Base-by-base conservation (phyloP, 2,113 vertebrate genomes). In the Indicator indicator region DNA sequence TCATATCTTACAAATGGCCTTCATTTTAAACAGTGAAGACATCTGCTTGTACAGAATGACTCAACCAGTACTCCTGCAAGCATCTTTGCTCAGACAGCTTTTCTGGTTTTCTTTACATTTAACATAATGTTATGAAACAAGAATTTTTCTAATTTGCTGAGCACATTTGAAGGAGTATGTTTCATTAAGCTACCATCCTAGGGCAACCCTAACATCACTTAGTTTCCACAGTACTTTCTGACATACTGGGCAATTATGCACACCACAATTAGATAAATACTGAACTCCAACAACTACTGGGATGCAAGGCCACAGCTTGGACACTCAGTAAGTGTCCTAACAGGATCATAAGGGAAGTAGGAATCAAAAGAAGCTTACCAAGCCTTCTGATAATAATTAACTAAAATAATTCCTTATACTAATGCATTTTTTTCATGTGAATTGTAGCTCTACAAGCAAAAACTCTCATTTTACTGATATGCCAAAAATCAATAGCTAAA, bases 61-160 rank as follows among this genome's bases (percentile, higher is more conserved):
- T 95, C 94, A 95, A 42, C 69, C 65, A 90, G 56, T 3, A 18
- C 38, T 93, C 87, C 11, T n/a, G 55, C 27, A 89, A 83, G 36
- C 27, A 32, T 88, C 60, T 72, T 91, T 77, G 77, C 68, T 70
- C 59, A 74, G 69, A 59, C 69, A 70, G 71, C 16, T 91, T 91
- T 67, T 59, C 1, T 90, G 75, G 12, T 63, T 93, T 96, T 81
- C 76, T 90, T 93, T 91, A 50, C 72, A 68, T 94, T 89, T 88
- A 81, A 70, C 59, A 85, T 28, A 36, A 83, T 36, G 38, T 72
- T 87, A 96, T 95, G 69, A 92, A 90, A 87, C 67, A 21, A 82
- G 33, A 78, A 30, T 63, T 74, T 83, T 74, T 90, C 69, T 69
- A 68, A 77, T 91, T 87, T 64, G 44, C 84, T 83, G 67, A 76